Evolutionary conservation across 2,888 invertebrate species (phyloP).

Genomic region (Watsonalla binaria): DNA sequence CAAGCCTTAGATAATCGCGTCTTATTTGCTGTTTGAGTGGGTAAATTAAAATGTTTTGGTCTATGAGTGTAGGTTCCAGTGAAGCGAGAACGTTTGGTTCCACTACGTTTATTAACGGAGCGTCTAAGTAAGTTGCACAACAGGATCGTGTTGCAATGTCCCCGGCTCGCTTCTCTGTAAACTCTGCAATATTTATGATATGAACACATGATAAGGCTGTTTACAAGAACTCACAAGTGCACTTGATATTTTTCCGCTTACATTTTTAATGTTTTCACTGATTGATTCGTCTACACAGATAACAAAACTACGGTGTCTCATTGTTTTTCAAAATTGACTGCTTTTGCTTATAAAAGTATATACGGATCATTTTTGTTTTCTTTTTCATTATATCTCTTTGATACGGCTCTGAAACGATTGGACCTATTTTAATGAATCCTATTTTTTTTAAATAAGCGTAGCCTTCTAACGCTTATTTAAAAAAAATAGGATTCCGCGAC

Average conservation of each 20-base stretch:
- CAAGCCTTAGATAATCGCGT: background rate
- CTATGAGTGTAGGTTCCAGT: constrained; percentile 13
- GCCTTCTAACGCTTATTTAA: no score
- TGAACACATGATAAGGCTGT: background rate
- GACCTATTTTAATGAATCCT: no score
- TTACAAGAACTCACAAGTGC: background rate
- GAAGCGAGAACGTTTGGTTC: constrained; percentile 32
- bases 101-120: constrained; percentile 44
- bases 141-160: constrained; percentile 45
- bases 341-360: no score
- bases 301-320: no score
- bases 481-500: no score
- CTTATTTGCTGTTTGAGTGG: background rate
- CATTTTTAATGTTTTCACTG: background rate
- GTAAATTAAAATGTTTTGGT: constrained; percentile 6
- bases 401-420: no score
- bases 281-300: no score
- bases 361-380: no score
- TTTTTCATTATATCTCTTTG: no score
- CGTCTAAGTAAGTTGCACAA: constrained; percentile 41
- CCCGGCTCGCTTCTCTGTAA: constrained; percentile 28
- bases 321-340: no score
- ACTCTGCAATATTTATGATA: constrained; percentile 29
- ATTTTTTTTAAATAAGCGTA: no score
- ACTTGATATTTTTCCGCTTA: background rate